Base-by-base conservation (phyloP, 2,888 invertebrate genomes). In the Limulus polyphemus region DNA sequence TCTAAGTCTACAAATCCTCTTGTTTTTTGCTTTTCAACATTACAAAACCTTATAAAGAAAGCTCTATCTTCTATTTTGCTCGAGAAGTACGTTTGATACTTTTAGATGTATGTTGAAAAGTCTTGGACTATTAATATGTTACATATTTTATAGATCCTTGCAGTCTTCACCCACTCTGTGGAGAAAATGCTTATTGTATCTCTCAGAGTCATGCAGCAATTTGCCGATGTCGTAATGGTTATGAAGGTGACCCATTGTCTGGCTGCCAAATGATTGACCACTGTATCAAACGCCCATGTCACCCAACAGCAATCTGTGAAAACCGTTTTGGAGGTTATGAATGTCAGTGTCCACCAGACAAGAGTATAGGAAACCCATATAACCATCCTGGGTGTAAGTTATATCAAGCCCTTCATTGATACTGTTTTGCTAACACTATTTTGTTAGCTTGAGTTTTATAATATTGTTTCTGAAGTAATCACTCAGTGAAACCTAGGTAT, bases 211-310 rank as follows among this genome's bases (percentile, higher is more conserved):
- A 92, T 73, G 81, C 81, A 65, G 86, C 87, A 74, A 83, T 83
- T 2, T 87, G 87, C 73, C 86, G 87, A 71, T 92, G 91, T 74
- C 89, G 60, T 76, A 90, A 91, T 9, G 91, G 91, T 0, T 90
- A 65, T 77, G 90, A 91, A 11, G 91, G 90, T 5, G 84, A 90
- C 75, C 84, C 90, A 3, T 77, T 81, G 11, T 78, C 77, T 46
- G 84, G 84, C 46, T 92, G 91, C 72, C 78, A 80, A 59, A 77
- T 85, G 60, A 78, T 89, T 57, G 83, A 93, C 71, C 92, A 92
- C 78, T 93, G 93, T 71, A 70, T 79, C 32, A 68, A 67, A 49
- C 83, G 83, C 69, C 90, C 91, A 54, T 93, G 92, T 71, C 89
- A 90, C 70, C 73, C 82, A 47, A 83, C 87, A 64, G 87, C 91